Percentiles rank a stretch among this genome's conserved stretches.
These are phyloP conservation scores for Jordanella pulchra DNA, from an alignment of 2,797 vertebrate species.

Conservation along the genomic window DNA sequence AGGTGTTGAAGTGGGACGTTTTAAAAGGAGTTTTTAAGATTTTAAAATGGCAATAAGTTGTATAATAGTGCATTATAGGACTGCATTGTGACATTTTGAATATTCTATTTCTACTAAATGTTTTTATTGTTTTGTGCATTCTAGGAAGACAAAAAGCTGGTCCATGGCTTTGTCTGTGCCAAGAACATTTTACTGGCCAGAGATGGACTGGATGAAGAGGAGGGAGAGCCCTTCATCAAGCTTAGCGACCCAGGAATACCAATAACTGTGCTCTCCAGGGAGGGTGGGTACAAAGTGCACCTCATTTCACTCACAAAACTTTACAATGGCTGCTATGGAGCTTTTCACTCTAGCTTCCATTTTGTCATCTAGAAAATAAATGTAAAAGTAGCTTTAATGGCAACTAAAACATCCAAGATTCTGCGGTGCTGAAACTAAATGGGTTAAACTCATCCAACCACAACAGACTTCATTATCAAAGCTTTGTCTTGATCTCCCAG, in stretches of 20 bases:
- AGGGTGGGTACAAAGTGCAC: conserved; percentile 78
- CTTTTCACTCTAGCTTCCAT: conserved; percentile 28
- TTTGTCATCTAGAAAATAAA: conserved; percentile 33
- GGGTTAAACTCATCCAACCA: neutral
- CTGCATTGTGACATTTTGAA: neutral
- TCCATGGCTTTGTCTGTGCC: conserved; percentile 94
- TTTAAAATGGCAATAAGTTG: neutral
- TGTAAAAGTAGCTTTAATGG: conserved; percentile 22
- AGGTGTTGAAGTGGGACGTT: neutral
- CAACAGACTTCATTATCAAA: neutral
- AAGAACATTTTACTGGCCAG: conserved; percentile 96
- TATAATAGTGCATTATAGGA: too few relatives aligned
- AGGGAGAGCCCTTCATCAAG: conserved; percentile 94
- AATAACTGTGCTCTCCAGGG: conserved; percentile 89
- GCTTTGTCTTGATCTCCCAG: neutral
- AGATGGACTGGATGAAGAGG: conserved; percentile 82
- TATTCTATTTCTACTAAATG: neutral
- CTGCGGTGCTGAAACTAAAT: conserved; percentile 1
- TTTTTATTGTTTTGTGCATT: conserved; percentile 33
- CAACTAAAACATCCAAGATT: neutral
- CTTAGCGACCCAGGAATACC: conserved; percentile 97
- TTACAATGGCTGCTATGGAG: conserved; percentile 33
- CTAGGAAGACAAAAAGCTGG: conserved; percentile 96
- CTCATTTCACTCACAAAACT: conserved; percentile 14
- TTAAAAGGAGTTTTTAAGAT: neutral